Evolutionary conservation across 2,888 invertebrate genomes (phyloP).

Genomic region (Macrophya annulata): DNA sequence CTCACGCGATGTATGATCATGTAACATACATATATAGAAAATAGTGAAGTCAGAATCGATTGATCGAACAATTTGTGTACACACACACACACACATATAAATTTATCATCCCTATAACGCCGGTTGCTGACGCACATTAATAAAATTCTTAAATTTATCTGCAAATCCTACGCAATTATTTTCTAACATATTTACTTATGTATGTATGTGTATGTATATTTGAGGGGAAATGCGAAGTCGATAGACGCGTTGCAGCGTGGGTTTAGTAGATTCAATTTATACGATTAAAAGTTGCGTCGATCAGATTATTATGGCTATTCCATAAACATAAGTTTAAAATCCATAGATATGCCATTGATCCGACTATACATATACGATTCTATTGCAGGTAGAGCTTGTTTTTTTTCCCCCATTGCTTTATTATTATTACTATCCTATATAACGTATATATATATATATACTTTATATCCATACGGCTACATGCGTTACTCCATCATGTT

Average conservation of each 20-base stretch:
- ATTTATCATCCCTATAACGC: not conserved
- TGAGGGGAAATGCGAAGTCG: not conserved
- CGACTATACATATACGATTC: not conserved
- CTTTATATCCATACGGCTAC: no score
- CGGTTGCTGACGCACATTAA: not conserved
- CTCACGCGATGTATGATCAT: no score
- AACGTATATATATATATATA: no score
- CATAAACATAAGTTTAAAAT: not conserved
- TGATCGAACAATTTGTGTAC: not conserved
- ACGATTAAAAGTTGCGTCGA: constrained; percentile 10
- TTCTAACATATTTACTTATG: not conserved
- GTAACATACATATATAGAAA: no score
- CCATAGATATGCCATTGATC: not conserved
- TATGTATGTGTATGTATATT: not conserved
- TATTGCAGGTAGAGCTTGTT: not conserved
- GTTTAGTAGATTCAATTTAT: constrained; percentile 20
- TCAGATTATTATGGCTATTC: not conserved
- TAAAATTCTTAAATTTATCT: not conserved
- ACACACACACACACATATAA: not conserved
- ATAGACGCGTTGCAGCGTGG: not conserved
- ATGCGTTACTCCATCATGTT: not conserved
- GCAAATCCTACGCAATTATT: constrained; percentile 1
- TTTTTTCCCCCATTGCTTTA: not conserved
- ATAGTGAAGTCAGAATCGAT: not conserved
- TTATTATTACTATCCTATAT: not conserved